Evolutionary conservation across 2,888 invertebrate species (phyloP).

Genomic region (Hemithea aestivaria): DNA sequence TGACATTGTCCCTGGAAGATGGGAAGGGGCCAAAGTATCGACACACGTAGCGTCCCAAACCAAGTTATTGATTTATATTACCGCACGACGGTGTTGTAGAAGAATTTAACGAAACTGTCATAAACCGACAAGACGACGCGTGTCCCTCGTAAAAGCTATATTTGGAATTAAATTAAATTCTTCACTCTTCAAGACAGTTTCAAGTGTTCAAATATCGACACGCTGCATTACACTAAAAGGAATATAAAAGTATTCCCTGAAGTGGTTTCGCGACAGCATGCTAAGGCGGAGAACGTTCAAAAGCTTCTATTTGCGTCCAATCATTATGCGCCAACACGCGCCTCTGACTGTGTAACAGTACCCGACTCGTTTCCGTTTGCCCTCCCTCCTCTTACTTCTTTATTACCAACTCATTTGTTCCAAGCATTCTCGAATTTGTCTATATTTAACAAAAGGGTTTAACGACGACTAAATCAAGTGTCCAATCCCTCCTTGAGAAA

Average conservation of each 20-base stretch:
- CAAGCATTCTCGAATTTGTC: slow-evolving; percentile 44
- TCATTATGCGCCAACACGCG: slow-evolving; percentile 74
- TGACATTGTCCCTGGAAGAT: too few species aligned
- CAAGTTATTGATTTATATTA: slow-evolving; percentile 17
- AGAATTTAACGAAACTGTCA: slow-evolving; percentile 18
- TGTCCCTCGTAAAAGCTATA: slow-evolving; percentile 28
- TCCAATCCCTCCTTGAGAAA: slow-evolving; percentile 18
- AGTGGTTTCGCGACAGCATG: slow-evolving; percentile 66
- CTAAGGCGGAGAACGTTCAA: slow-evolving; percentile 49
- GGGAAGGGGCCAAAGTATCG: too few species aligned
- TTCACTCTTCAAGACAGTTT: slow-evolving; percentile 26
- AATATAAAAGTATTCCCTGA: slow-evolving; percentile 57
- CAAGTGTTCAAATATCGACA: slow-evolving; percentile 33
- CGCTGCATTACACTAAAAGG: slow-evolving; percentile 44
- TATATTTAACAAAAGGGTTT: slow-evolving; percentile 34
- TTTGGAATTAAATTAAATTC: slow-evolving; percentile 30
- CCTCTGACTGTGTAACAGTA: slow-evolving; percentile 71
- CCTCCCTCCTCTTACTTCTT: slow-evolving; percentile 50
- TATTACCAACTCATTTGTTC: slow-evolving; percentile 56
- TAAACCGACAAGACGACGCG: slow-evolving; percentile 19
- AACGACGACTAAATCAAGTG: slow-evolving; percentile 35
- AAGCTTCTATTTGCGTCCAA: slow-evolving; percentile 68
- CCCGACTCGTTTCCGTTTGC: slow-evolving; percentile 67
- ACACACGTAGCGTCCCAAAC: too few species aligned
- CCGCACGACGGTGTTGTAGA: slow-evolving; percentile 17